A percentile compares a stretch with the other conserved stretches of the same genome.
phyloP scores from a whole-genome alignment of 2,113 vertebrate genomes.

The Mastomys coucha region DNA sequence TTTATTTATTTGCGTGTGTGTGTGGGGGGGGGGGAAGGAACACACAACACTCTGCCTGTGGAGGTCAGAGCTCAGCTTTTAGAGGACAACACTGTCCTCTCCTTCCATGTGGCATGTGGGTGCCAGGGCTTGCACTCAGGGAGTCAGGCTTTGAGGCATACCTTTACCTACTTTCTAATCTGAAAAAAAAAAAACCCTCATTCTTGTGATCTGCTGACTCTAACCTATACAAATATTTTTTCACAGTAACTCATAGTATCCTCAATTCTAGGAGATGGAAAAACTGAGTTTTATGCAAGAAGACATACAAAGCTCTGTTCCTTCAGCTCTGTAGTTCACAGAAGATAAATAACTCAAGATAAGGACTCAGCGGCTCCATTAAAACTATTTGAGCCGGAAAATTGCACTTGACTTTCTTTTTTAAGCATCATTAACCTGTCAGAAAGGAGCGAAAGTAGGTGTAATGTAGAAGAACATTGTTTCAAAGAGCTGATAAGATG shows the following conservation, averaged over 20 bases:
- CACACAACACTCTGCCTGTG: not conserved
- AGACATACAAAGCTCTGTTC: not conserved
- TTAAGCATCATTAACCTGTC: constrained; percentile 52
- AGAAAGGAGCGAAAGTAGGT: constrained; percentile 36
- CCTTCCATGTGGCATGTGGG: not conserved
- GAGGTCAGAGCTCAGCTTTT: not conserved
- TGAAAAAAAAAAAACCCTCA: constrained; percentile 20
- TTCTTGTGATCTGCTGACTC: constrained; percentile 3
- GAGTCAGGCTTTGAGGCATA: not conserved
- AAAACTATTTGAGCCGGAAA: constrained; percentile 51
- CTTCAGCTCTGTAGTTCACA: not conserved
- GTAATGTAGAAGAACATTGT: not conserved
- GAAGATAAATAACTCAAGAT: constrained; percentile 49
- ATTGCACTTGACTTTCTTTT: constrained; percentile 44
- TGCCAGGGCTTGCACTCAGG: not conserved
- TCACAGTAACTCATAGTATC: not conserved
- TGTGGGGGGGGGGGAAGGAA: too few species aligned
- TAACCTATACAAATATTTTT: constrained; percentile 26
- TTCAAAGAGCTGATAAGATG: constrained; percentile 19
- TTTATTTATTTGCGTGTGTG: not conserved
- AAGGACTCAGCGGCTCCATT: not conserved
- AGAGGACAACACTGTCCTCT: not conserved
- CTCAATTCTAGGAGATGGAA: constrained; percentile 27
- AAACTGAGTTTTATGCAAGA: not conserved
- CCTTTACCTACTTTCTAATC: not conserved